A percentile compares a stretch with the other conserved stretches of the same genome.
Conservation (phyloP, 1,140 invertebrate species). For the Papilio xuthus region DNA sequence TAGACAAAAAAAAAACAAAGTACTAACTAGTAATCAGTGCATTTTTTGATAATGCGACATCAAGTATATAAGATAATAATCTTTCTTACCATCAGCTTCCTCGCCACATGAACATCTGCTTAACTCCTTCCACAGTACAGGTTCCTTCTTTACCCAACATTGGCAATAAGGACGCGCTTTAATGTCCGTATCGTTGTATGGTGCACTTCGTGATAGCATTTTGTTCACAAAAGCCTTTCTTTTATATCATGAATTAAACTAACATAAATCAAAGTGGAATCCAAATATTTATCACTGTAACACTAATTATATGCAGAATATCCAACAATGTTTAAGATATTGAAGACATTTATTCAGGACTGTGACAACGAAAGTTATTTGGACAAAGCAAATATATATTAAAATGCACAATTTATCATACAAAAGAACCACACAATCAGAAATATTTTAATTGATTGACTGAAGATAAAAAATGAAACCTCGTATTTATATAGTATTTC, state of each 20-base stretch:
- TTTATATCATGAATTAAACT: neutral
- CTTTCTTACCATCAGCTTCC: conserved; percentile 56
- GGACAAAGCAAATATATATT: neutral
- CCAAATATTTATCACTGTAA: neutral
- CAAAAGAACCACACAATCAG: neutral
- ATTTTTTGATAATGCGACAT: neutral
- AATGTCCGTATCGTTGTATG: conserved; percentile 34
- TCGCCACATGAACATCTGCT: conserved; percentile 63
- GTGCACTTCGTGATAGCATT: neutral
- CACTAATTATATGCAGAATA: neutral
- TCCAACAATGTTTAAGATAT: neutral
- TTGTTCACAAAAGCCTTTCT: neutral
- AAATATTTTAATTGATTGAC: neutral
- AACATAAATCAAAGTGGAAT: neutral
- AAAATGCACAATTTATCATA: neutral
- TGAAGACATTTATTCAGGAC: neutral
- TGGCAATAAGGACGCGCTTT: conserved; percentile 60
- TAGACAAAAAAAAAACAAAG: neutral
- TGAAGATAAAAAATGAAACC: neutral
- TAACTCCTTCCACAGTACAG: conserved; percentile 55
- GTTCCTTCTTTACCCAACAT: conserved; percentile 61
- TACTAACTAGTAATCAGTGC: neutral
- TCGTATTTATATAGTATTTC: conserved; percentile 10
- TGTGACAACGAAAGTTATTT: neutral
- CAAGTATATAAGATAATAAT: neutral